Conservation (phyloP, 1,140 invertebrate genomes). For the Drosophila triauraria region DNA sequence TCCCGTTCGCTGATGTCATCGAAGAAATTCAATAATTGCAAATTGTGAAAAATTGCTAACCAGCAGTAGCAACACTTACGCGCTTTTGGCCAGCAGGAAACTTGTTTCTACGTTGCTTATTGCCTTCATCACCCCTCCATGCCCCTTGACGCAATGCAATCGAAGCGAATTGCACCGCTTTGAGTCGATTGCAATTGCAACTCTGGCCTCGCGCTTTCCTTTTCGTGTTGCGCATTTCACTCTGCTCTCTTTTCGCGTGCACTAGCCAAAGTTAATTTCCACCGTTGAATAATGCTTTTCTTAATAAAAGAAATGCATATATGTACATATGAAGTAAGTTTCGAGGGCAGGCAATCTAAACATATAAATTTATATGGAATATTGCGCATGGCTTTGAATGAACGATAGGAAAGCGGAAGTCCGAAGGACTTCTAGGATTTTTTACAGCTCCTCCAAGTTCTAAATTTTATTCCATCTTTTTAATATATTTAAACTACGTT, state of each 20-base stretch:
- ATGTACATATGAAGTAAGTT: too few species aligned
- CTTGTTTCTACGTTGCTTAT: constrained; percentile 50
- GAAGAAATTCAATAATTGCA: constrained; percentile 72
- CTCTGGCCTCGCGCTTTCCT: constrained; percentile 32
- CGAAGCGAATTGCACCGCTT: constrained; percentile 28
- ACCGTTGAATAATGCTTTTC: neutral
- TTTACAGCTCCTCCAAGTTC: too few species aligned
- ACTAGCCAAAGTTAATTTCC: neutral
- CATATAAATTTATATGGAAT: neutral
- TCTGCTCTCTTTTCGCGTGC: constrained; percentile 36
- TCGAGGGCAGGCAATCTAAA: neutral
- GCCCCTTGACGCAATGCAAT: constrained; percentile 36
- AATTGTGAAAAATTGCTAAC: constrained; percentile 71
- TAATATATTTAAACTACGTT: too few species aligned
- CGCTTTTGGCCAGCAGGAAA: constrained; percentile 69
- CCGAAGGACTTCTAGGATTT: too few species aligned
- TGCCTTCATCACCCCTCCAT: constrained; percentile 22
- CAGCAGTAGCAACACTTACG: constrained; percentile 52
- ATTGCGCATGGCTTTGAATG: neutral
- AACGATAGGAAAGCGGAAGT: too few species aligned
- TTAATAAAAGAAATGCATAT: neutral
- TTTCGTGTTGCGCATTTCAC: constrained; percentile 44
- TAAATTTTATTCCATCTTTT: too few species aligned
- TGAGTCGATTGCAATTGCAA: constrained; percentile 33
- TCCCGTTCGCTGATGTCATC: constrained; percentile 57